Evolutionary conservation across 2,113 vertebrate species (phyloP).

Genomic region (Oostethus manadensis): DNA sequence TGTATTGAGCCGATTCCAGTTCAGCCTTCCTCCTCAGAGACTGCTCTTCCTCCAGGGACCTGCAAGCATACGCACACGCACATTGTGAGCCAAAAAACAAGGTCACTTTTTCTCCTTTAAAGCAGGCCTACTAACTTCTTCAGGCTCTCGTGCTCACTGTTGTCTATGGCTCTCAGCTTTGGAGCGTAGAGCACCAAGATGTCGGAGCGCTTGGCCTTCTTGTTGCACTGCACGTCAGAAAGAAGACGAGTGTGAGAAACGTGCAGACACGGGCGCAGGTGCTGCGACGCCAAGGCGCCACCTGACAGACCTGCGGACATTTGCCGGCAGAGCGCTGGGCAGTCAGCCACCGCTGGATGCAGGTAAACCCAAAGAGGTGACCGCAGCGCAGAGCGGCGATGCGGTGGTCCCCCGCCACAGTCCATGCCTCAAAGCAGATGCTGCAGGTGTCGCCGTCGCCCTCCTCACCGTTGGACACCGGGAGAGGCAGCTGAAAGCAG

Average conservation of each 20-base stretch:
- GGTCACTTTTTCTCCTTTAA: accelerated
- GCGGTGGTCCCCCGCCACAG: constrained; percentile 84
- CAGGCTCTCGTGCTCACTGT: constrained; percentile 82
- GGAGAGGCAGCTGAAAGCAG: constrained; percentile 7
- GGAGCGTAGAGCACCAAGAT: constrained; percentile 89
- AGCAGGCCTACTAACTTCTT: constrained; percentile 73
- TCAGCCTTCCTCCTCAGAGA: constrained; percentile 81
- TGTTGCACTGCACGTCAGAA: constrained; percentile 81
- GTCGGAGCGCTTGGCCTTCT: constrained; percentile 87
- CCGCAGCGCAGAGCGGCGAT: constrained; percentile 87
- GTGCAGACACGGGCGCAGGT: neutral
- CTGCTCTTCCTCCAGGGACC: constrained; percentile 83
- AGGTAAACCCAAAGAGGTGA: constrained; percentile 88
- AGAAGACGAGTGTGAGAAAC: neutral
- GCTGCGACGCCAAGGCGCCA: neutral
- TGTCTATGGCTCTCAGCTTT: constrained; percentile 83
- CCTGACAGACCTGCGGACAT: constrained; percentile 87
- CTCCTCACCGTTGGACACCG: neutral
- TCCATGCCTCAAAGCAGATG: constrained; percentile 95
- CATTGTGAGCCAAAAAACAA: neutral
- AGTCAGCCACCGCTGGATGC: constrained; percentile 88
- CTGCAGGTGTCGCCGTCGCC: constrained; percentile 85
- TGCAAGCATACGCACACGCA: constrained; percentile 37
- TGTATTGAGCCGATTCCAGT: constrained; percentile 88
- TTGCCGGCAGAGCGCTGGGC: constrained; percentile 81